Conservation (phyloP, 2,113 vertebrate genomes). For the Sigmodon hispidus region DNA sequence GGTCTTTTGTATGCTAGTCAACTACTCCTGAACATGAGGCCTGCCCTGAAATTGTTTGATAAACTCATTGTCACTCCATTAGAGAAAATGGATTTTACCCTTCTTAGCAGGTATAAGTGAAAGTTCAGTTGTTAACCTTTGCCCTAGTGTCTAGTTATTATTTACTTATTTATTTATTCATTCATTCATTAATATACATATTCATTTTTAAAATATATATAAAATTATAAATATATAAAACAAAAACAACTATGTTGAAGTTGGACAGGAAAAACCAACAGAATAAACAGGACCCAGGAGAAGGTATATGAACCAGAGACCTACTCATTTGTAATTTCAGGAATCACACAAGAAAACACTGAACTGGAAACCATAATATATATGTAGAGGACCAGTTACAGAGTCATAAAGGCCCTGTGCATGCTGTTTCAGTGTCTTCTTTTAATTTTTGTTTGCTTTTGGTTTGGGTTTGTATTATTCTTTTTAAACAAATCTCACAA, state of each 20-base stretch:
- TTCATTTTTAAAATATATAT: background rate
- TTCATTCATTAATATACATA: too few species aligned
- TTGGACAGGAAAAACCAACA: background rate
- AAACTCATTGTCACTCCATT: background rate
- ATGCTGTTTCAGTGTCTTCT: background rate
- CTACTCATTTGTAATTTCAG: background rate
- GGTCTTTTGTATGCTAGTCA: too few species aligned
- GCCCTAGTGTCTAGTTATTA: background rate
- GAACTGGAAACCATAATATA: background rate
- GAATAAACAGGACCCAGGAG: background rate
- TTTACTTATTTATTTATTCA: background rate
- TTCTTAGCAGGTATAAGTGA: background rate
- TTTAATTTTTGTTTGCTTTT: background rate
- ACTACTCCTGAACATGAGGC: background rate
- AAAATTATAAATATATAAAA: background rate
- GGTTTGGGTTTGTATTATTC: background rate
- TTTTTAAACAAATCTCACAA: background rate
- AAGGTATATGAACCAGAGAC: background rate
- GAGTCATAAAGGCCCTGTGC: background rate
- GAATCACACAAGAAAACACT: background rate
- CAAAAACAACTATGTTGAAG: background rate
- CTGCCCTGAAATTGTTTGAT: background rate
- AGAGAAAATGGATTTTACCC: background rate
- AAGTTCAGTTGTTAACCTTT: background rate
- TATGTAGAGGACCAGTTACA: background rate